Evolutionary conservation across 2,113 vertebrate genomes (phyloP), one percentile per base, ranked within the genome.

Genomic region (Clarias macrocephalus): DNA sequence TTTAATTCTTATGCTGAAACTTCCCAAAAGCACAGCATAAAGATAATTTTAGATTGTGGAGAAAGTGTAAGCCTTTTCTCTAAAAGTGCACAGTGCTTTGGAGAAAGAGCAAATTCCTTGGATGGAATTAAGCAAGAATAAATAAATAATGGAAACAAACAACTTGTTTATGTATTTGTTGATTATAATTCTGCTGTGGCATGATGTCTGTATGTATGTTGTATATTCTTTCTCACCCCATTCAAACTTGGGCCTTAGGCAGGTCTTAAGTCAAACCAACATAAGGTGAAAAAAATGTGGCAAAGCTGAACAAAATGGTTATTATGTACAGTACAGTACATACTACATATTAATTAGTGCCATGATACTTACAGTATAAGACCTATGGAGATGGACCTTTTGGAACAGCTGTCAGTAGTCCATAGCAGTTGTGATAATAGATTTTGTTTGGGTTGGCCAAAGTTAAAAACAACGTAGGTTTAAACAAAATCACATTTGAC

Each of bases 121-220:
- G 84, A 88, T 83, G 81, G 85, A 76, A 84, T 57, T 54, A 76
- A 88, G 82, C 54, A 79, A 89, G 85, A 85, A 82, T 88, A 86
- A 79, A 60, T 94, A 96, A 96, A 91, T n/a, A 82, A 72, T 6
- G 60, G 5, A 33, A 81, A 86, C 52, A 30, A 75, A 86, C 28
- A 80, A 80, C 23, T 18, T 86, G 28, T 57, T 37, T 52, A 15
- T 23, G 8, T 66, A 2, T 15, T 18, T 63, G 72, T 30, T 48
- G 48, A 48, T 48, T 8, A 48, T 37, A 6, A 28, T 68, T 11
- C 19, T 66, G 52, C 11, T 48, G 4, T 59, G 37, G 21, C 42
- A 6, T 80, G 48, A 16, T 80, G 37, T 25, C 72, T 13, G 4
- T 75, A 52, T 75, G 42, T 48, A 10, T 23, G 21, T 73, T 75